Conservation (phyloP, 1,140 invertebrate species). For the Drosophila punjabiensis region DNA sequence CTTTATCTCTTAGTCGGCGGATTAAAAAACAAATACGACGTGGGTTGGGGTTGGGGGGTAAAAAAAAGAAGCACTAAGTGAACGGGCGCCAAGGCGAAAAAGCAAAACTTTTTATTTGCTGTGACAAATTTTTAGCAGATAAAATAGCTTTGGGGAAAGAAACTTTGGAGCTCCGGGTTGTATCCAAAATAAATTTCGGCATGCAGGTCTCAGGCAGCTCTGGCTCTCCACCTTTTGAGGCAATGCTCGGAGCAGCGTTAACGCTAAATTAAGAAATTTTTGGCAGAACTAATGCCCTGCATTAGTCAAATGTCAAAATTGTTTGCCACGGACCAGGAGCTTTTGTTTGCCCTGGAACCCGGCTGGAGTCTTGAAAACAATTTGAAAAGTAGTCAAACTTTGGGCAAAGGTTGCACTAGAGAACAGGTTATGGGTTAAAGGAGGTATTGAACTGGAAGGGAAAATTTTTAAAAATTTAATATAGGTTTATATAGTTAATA, state of each 20-base stretch:
- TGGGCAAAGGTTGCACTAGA: constrained; percentile 16
- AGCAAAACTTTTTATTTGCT: constrained; percentile 81
- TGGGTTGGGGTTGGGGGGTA: neutral
- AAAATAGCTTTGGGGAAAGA: constrained; percentile 60
- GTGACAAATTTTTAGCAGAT: constrained; percentile 81
- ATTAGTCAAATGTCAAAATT: constrained; percentile 82
- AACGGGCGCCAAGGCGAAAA: constrained; percentile 42
- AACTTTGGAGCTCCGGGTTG: constrained; percentile 59
- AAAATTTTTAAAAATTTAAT: neutral
- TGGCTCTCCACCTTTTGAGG: constrained; percentile 30
- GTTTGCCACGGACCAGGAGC: constrained; percentile 43
- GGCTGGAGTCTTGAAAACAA: constrained; percentile 47
- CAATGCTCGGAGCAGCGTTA: constrained; percentile 43
- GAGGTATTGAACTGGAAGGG: neutral
- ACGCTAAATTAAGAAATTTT: constrained; percentile 80
- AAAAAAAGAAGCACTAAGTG: constrained; percentile 10
- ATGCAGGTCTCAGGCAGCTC: constrained; percentile 30
- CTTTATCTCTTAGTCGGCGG: constrained; percentile 71
- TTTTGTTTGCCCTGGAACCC: constrained; percentile 7
- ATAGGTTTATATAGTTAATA: neutral
- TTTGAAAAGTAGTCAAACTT: constrained; percentile 45
- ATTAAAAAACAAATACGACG: constrained; percentile 67
- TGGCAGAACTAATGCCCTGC: constrained; percentile 75
- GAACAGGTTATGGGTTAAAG: neutral
- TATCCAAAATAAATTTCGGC: constrained; percentile 62